Conservation (phyloP, 2,797 vertebrate genomes). For the Pterois miles region DNA sequence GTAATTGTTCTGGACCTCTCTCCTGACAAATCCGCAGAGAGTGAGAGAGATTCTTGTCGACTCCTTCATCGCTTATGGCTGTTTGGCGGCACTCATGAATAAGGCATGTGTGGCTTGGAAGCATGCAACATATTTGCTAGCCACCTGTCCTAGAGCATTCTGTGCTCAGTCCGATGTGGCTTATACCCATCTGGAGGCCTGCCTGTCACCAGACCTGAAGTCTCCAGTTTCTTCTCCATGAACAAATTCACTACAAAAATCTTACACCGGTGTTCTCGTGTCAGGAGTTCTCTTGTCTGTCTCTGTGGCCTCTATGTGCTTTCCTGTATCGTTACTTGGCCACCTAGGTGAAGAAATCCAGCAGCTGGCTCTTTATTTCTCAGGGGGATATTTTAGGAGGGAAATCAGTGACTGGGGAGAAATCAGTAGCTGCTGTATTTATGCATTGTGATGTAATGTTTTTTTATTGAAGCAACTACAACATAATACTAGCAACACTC, state of each 20-base stretch:
- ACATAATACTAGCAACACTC: slow-evolving; percentile 11
- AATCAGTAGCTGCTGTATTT: slow-evolving; percentile 7
- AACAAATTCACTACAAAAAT: slow-evolving; percentile 18
- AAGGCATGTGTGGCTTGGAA: slow-evolving; percentile 68
- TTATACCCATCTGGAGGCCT: slow-evolving; percentile 65
- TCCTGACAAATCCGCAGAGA: slow-evolving; percentile 67
- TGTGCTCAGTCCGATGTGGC: slow-evolving; percentile 30
- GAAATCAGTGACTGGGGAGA: neutral
- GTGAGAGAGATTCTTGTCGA: slow-evolving; percentile 56
- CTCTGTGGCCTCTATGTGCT: neutral
- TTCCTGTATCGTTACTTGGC: slow-evolving; percentile 24
- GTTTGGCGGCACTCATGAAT: slow-evolving; percentile 76
- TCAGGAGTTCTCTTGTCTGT: neutral
- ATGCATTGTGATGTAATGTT: slow-evolving; percentile 1
- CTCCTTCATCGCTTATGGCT: slow-evolving; percentile 60
- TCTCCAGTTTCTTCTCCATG: neutral
- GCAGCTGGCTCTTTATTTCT: neutral
- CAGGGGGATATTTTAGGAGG: neutral
- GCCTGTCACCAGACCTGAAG: slow-evolving; percentile 58
- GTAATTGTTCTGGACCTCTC: slow-evolving; percentile 76
- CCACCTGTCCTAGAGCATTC: slow-evolving; percentile 69
- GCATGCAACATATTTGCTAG: slow-evolving; percentile 72
- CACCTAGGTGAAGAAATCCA: neutral
- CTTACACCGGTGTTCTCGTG: neutral
- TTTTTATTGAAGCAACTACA: slow-evolving; percentile 2